Evolutionary conservation across 1,140 invertebrate species (phyloP).

Genomic region (Habropoda laboriosa): DNA sequence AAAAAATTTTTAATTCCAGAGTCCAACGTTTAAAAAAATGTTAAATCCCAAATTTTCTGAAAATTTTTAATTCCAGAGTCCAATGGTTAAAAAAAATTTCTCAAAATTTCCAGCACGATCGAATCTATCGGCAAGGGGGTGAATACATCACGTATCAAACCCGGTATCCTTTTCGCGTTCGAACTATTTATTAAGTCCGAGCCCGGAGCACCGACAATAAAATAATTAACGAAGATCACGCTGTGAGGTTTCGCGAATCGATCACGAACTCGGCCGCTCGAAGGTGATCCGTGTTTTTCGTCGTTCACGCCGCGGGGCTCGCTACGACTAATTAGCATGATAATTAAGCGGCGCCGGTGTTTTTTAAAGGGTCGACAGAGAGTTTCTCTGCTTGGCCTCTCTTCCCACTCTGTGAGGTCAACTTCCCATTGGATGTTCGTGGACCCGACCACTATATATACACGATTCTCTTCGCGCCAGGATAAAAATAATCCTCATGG

Average conservation of each 20-base stretch:
- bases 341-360: constrained; percentile 63
- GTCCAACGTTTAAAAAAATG: no score
- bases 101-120: no score
- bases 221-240: constrained; percentile 59
- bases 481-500: constrained; percentile 11
- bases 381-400: constrained; percentile 30
- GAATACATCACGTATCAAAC: background rate
- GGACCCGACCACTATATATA: background rate
- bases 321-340: constrained; percentile 66
- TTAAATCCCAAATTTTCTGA: no score
- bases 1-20: no score
- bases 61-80: no score
- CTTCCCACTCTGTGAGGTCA: constrained; percentile 23
- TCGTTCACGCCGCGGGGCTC: constrained; percentile 42
- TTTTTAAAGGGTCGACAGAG: constrained; percentile 45
- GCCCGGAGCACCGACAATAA: constrained; percentile 52
- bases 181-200: constrained; percentile 27
- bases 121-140: background rate
- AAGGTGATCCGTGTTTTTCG: constrained; percentile 44
- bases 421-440: constrained; percentile 25
- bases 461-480: background rate
- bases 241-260: constrained; percentile 55
- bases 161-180: background rate
- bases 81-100: no score
- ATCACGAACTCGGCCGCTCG: constrained; percentile 43